Base-by-base conservation (phyloP, 2,113 vertebrate genomes). In the Oncorhynchus keta region DNA sequence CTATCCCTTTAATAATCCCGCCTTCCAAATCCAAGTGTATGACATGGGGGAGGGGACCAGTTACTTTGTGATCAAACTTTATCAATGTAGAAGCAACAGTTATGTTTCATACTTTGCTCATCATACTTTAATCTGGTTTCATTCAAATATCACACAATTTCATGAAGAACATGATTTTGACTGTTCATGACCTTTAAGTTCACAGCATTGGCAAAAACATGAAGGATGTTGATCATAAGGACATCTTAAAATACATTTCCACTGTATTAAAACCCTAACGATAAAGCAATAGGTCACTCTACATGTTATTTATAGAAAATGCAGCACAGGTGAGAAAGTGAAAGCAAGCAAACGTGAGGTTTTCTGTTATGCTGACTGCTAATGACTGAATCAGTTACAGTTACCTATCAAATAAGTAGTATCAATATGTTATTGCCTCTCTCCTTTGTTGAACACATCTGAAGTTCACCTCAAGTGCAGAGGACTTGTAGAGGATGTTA, bases 401-500 rank as follows among this genome's bases (percentile, higher is more conserved):
- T 68, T 85, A 80, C 68, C 72, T 61, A 55, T 76, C 16, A 18
- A 74, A 67, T n/a, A 78, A 48, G 68, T n/a, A 66, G 13, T 69
- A 86, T 89, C 82, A 88, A 87, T 86, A 88, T 81, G 84, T 82
- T 81, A 86, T 83, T 81, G 79, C 78, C 64, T 68, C 57, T 76
- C 48, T 78, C 74, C 74, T 83, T 74, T 80, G 83, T 76, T 66
- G 62, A 28, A 70, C 61, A 77, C 78, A 75, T 77, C 24, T 79
- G 30, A 75, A 67, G 62, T 85, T 85, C 75, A 77, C 45, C 71
- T 83, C 62, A 76, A 83, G 72, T 75, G 77, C 74, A 77, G 68
- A 87, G 68, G 79, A 74, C 76, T 82, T 75, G 66, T 72, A 78
- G 57, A 68, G 73, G 77, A 71, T 55, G 64, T 73, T 39, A 78